These are phyloP conservation scores for Sciurus vulgaris DNA, from an alignment of 2,797 vertebrate species.

Conservation along the genomic window DNA sequence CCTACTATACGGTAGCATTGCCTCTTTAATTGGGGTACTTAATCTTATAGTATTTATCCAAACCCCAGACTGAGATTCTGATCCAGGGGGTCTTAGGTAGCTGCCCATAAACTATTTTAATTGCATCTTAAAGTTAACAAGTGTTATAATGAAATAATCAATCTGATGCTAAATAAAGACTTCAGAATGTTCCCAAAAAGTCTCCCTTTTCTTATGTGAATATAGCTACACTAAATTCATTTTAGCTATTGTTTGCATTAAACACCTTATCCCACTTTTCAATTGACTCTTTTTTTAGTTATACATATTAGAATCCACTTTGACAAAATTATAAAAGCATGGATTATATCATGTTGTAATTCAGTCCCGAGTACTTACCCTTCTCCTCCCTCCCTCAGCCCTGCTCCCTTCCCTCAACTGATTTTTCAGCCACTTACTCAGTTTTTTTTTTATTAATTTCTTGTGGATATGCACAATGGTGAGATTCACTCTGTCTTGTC, in stretches of 20 bases:
- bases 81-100: slow-evolving; percentile 81
- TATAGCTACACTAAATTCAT: not conserved
- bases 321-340: too few relatives aligned
- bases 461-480: too few relatives aligned
- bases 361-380: too few relatives aligned
- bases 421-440: not conserved
- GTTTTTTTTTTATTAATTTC: too few relatives aligned
- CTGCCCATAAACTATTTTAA: slow-evolving; percentile 88
- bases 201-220: not conserved
- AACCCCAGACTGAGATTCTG: slow-evolving; percentile 80
- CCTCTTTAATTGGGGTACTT: slow-evolving; percentile 88
- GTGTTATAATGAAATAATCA: slow-evolving; percentile 86
- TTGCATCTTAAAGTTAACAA: slow-evolving; percentile 87
- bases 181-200: slow-evolving; percentile 84
- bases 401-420: not conserved
- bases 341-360: too few relatives aligned
- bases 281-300: not conserved
- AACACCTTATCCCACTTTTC: not conserved
- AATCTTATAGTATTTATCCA: slow-evolving; percentile 80
- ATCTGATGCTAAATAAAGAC: slow-evolving; percentile 95
- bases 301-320: too few relatives aligned
- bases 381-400: too few relatives aligned
- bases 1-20: slow-evolving; percentile 86
- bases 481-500: not conserved
- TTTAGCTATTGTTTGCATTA: not conserved